A percentile compares a stretch with the other conserved stretches of the same genome.
phyloP scores from a whole-genome alignment of 2,113 vertebrate genomes.

The Salvelinus fontinalis region DNA sequence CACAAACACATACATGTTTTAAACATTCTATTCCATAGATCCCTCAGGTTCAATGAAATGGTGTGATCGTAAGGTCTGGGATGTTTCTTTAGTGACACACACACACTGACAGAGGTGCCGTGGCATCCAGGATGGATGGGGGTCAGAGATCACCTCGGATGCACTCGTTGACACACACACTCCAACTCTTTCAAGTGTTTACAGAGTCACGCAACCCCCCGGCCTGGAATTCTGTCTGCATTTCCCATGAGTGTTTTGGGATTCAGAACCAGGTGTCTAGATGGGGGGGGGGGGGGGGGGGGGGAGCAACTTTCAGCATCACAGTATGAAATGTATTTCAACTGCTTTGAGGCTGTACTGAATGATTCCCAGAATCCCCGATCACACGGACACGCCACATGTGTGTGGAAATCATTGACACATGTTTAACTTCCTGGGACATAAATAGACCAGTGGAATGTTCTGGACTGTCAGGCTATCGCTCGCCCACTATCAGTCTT shows the following conservation, averaged over 20 bases:
- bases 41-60: too few species aligned
- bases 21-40: too few species aligned
- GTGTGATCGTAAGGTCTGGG: too few species aligned
- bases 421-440: slow-evolving; percentile 39
- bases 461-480: slow-evolving; percentile 19
- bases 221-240: neutral
- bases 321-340: neutral
- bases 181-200: slow-evolving; percentile 2
- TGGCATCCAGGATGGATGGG: neutral
- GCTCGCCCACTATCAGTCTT: neutral
- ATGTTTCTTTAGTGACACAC: too few species aligned
- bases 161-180: slow-evolving; percentile 6
- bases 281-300: too few species aligned
- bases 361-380: slow-evolving; percentile 10
- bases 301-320: neutral
- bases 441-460: slow-evolving; percentile 59
- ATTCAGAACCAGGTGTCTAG: slow-evolving; percentile 9
- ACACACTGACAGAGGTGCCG: too few species aligned
- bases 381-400: slow-evolving; percentile 7
- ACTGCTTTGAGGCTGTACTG: neutral
- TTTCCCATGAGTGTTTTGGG: neutral
- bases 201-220: neutral
- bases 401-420: slow-evolving; percentile 42
- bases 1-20: neutral
- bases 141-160: neutral